These are phyloP conservation scores for Timema cristinae DNA, from an alignment of 2,888 invertebrate species.

Conservation along the genomic window DNA sequence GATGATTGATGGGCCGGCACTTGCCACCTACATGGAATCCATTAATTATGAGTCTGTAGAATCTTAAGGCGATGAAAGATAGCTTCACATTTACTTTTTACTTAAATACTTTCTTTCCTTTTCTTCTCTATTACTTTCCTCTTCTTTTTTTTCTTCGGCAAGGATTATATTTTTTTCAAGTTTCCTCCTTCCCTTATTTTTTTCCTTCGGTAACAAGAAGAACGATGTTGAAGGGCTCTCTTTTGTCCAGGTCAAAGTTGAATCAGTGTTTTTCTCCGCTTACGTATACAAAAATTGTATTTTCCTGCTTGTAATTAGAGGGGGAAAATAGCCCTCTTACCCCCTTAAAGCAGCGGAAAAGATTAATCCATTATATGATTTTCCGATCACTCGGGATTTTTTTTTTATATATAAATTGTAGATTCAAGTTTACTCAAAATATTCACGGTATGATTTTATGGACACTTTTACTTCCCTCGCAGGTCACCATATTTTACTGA, in stretches of 20 bases:
- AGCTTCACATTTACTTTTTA: constrained; percentile 25
- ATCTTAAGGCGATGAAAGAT: constrained; percentile 25
- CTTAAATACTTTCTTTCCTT: constrained; percentile 8
- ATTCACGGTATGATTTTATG: background rate
- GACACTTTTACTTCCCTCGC: background rate
- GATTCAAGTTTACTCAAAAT: too few species aligned
- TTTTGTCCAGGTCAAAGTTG: constrained; percentile 12
- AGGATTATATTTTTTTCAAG: constrained; percentile 1
- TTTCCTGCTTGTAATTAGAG: background rate
- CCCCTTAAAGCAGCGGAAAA: too few species aligned
- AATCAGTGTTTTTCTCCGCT: constrained; percentile 15
- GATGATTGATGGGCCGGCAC: constrained; percentile 27
- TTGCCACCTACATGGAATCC: constrained; percentile 27
- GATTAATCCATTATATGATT: too few species aligned
- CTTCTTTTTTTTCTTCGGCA: constrained; percentile 2
- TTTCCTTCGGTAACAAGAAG: constrained; percentile 10
- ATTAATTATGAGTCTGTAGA: constrained; percentile 26
- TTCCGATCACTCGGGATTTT: too few species aligned
- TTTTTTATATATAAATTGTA: too few species aligned
- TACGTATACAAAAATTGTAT: constrained; percentile 4
- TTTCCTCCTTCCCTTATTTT: background rate
- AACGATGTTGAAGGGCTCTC: background rate
- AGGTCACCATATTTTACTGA: background rate
- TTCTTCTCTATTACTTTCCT: constrained; percentile 7
- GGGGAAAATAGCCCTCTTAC: too few species aligned